Conservation (phyloP, 1,140 invertebrate genomes). For the Hyposmocoma kahamanoa region DNA sequence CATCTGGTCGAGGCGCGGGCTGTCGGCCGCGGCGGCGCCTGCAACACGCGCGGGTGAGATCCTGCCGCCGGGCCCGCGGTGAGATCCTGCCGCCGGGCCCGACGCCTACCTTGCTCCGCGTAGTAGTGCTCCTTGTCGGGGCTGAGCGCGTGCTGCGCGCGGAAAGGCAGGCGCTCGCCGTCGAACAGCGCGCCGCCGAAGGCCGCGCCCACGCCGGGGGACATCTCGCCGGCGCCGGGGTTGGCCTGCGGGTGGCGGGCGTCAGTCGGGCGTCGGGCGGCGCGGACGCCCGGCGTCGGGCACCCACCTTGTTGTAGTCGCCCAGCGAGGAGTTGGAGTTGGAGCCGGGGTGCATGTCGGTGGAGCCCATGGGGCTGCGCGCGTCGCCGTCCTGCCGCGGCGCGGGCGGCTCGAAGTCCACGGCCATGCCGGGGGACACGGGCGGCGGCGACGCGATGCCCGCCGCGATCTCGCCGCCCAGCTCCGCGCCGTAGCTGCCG, state of each 20-base stretch:
- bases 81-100: background rate
- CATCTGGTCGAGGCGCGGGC: slow-evolving; percentile 60
- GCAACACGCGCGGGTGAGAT: slow-evolving; percentile 12
- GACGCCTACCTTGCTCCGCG: background rate
- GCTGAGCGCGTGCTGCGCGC: slow-evolving; percentile 4
- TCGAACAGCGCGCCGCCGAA: slow-evolving; percentile 34
- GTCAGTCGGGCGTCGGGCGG: background rate
- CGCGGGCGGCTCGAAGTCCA: slow-evolving; percentile 83
- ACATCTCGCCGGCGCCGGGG: slow-evolving; percentile 29
- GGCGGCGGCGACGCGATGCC: slow-evolving; percentile 82
- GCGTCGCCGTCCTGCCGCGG: background rate
- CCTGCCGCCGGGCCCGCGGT: background rate
- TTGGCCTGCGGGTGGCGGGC: slow-evolving; percentile 11
- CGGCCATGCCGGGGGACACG: slow-evolving; percentile 79
- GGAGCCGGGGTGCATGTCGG: slow-evolving; percentile 50
- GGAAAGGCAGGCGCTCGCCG: slow-evolving; percentile 31
- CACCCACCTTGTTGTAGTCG: slow-evolving; percentile 52
- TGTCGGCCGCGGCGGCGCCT: slow-evolving; percentile 53
- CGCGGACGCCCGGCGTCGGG: no score
- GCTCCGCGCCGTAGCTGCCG: slow-evolving; percentile 80
- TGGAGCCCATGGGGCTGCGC: slow-evolving; percentile 38
- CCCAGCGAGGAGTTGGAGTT: slow-evolving; percentile 56
- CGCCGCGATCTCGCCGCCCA: slow-evolving; percentile 85
- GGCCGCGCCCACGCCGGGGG: slow-evolving; percentile 21
- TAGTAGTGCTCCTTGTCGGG: background rate